phyloP scores from a whole-genome alignment of 2,888 invertebrate species.

The Cremastinae sp. region DNA sequence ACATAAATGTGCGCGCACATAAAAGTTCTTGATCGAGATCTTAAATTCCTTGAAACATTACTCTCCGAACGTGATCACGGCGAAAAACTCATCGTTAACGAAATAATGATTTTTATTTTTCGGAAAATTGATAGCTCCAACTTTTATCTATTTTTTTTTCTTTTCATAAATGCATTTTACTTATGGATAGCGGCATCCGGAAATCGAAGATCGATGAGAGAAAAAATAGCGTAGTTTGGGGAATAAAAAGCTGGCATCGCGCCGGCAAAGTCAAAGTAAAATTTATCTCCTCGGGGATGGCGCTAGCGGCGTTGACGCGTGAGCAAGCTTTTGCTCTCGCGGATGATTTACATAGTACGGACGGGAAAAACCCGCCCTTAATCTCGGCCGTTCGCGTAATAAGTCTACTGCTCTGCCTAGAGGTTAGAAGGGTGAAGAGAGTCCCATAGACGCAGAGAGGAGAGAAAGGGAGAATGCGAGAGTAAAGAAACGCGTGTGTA shows the following conservation, averaged over 20 bases:
- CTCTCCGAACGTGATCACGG: too few relatives aligned
- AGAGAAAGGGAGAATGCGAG: constrained; percentile 20
- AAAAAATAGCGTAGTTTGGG: constrained; percentile 49
- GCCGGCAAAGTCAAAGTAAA: constrained; percentile 65
- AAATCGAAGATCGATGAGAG: neutral
- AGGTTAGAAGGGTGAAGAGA: constrained; percentile 12
- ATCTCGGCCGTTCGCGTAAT: constrained; percentile 56
- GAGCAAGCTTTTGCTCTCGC: constrained; percentile 62
- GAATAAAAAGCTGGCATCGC: constrained; percentile 41
- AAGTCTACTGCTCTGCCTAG: constrained; percentile 38
- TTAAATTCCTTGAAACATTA: too few relatives aligned
- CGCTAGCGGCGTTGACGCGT: constrained; percentile 50
- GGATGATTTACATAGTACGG: constrained; percentile 60
- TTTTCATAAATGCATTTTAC: constrained; percentile 11
- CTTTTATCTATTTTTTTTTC: too few relatives aligned
- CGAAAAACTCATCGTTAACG: too few relatives aligned
- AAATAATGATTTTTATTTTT: too few relatives aligned
- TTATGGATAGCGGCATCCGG: constrained; percentile 1
- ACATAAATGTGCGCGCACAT: too few relatives aligned
- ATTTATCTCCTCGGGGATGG: constrained; percentile 67
- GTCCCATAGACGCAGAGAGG: constrained; percentile 15
- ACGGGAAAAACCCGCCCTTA: constrained; percentile 55
- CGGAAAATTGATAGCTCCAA: too few relatives aligned
- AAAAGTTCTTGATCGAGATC: too few relatives aligned
- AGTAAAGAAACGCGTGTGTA: constrained; percentile 32